A percentile compares a stretch with the other conserved stretches of the same genome.
These are phyloP conservation scores for Drosophila lacertosa DNA, from an alignment of 1,140 invertebrate species.

Conservation along the genomic window DNA sequence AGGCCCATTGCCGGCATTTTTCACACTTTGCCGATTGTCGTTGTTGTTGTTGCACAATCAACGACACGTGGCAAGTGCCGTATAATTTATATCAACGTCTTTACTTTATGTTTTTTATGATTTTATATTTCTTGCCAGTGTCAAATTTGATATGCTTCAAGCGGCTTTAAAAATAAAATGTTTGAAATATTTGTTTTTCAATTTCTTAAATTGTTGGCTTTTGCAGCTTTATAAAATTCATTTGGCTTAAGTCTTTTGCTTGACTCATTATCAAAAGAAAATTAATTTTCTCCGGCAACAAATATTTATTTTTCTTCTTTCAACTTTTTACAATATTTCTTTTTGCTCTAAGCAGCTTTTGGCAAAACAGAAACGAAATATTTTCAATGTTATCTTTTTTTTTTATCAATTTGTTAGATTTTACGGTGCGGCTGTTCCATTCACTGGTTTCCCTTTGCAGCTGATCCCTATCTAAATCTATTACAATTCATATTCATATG, in stretches of 20 bases:
- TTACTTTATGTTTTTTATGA: slow-evolving; percentile 22
- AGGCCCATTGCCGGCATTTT: slow-evolving; percentile 69
- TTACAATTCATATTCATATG: slow-evolving; percentile 81
- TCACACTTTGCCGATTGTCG: slow-evolving; percentile 60
- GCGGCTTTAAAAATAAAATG: slow-evolving; percentile 35
- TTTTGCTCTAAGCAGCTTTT: slow-evolving; percentile 39
- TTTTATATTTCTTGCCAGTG: slow-evolving; percentile 18
- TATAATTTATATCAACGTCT: slow-evolving; percentile 69
- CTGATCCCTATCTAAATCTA: slow-evolving; percentile 76
- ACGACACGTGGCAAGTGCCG: slow-evolving; percentile 77
- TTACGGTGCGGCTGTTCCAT: slow-evolving; percentile 63
- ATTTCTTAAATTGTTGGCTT: slow-evolving; percentile 18
- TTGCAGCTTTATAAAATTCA: slow-evolving; percentile 31
- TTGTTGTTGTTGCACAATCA: slow-evolving; percentile 62
- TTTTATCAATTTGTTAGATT: slow-evolving; percentile 66
- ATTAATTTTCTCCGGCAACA: slow-evolving; percentile 56
- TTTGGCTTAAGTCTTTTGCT: slow-evolving; percentile 57
- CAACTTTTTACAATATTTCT: slow-evolving; percentile 37
- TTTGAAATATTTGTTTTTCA: slow-evolving; percentile 4
- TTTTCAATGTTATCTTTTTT: slow-evolving; percentile 34
- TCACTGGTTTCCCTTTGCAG: slow-evolving; percentile 42
- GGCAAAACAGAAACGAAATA: slow-evolving; percentile 17
- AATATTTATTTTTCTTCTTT: slow-evolving; percentile 43
- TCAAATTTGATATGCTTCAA: slow-evolving; percentile 62
- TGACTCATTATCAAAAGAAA: slow-evolving; percentile 47